Conservation (phyloP, 1,140 invertebrate genomes). For the Zaprionus taronus region DNA sequence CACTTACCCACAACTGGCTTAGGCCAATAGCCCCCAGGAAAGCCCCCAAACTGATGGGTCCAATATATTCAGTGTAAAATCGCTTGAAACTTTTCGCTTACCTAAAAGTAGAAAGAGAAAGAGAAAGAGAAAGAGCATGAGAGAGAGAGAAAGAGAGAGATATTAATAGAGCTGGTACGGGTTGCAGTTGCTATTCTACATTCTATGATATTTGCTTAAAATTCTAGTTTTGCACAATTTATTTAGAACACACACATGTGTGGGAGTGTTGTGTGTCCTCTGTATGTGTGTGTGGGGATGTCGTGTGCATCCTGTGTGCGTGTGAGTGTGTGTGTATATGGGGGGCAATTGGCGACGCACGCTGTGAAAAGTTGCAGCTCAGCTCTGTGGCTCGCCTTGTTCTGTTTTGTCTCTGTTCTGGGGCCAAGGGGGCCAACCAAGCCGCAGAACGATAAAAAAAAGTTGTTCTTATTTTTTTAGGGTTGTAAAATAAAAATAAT, state of each 20-base stretch:
- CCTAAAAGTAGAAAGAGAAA: constrained; percentile 44
- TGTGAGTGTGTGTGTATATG: background rate
- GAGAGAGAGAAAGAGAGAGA: constrained; percentile 32
- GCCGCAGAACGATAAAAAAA: constrained; percentile 50
- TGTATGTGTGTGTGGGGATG: background rate
- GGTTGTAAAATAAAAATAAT: constrained; percentile 12
- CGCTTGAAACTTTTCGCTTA: constrained; percentile 32
- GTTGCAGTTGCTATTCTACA: background rate
- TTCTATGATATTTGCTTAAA: constrained; percentile 30
- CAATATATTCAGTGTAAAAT: constrained; percentile 10
- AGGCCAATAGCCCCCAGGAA: constrained; percentile 3
- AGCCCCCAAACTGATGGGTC: constrained; percentile 4
- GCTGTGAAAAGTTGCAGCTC: constrained; percentile 24
- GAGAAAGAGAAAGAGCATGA: constrained; percentile 26
- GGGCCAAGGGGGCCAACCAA: constrained; percentile 15
- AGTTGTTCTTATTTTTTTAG: constrained; percentile 23
- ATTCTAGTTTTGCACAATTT: constrained; percentile 25
- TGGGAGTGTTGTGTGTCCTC: background rate
- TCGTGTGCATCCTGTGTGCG: background rate
- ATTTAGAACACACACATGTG: background rate
- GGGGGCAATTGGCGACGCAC: constrained; percentile 3
- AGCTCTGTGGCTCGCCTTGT: constrained; percentile 7
- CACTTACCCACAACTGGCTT: constrained; percentile 35
- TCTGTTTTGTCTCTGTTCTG: constrained; percentile 13
- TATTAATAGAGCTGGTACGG: constrained; percentile 41